Percentiles rank a stretch among this genome's conserved stretches.
phyloP scores from a whole-genome alignment of 2,113 vertebrate species.

The Amphiprion percula region DNA sequence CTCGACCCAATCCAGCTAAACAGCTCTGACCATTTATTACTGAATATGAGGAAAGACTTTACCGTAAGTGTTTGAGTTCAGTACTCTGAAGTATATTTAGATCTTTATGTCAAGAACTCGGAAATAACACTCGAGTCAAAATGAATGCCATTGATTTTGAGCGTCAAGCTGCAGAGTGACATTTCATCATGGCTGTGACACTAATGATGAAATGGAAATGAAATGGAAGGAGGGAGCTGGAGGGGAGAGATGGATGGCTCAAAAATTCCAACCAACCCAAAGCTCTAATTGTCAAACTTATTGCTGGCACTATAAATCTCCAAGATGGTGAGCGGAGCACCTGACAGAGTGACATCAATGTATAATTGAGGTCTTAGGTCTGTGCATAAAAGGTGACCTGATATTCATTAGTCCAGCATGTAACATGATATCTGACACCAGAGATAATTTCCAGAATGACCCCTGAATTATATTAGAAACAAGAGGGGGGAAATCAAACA shows the following conservation, averaged over 20 bases:
- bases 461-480: background rate
- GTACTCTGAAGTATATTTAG: background rate
- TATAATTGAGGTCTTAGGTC: background rate
- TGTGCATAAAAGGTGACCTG: background rate
- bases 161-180: background rate
- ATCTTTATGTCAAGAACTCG: background rate
- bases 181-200: constrained; percentile 30
- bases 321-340: background rate
- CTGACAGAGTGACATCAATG: background rate
- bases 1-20: background rate
- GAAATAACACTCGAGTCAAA: background rate
- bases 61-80: background rate
- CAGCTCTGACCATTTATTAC: background rate
- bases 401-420: background rate
- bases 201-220: constrained; percentile 14
- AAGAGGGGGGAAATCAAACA: background rate
- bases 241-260: constrained; percentile 27
- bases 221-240: constrained; percentile 1
- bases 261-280: background rate
- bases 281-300: background rate
- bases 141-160: constrained; percentile 14
- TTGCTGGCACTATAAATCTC: background rate
- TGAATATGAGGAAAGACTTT: background rate
- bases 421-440: background rate
- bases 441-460: background rate